phyloP scores from a whole-genome alignment of 1,140 invertebrate species.

The Caenorhabditis inopinata region DNA sequence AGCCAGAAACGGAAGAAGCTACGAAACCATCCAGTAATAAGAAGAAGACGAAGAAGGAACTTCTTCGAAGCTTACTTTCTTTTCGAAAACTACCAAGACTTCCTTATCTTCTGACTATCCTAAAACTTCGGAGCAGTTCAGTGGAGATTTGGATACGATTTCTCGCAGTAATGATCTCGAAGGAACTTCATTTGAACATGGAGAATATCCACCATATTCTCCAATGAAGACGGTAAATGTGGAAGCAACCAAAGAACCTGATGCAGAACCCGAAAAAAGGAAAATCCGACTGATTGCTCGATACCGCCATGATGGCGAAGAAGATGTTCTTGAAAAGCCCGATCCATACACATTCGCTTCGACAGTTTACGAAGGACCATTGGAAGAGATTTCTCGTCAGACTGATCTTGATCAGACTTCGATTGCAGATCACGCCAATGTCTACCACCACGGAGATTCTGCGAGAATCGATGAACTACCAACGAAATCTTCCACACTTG shows the following conservation, averaged over 20 bases:
- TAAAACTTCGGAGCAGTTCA: neutral
- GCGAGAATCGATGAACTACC: neutral
- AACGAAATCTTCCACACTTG: neutral
- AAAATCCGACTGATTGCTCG: slow-evolving; percentile 15
- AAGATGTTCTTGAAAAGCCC: slow-evolving; percentile 53
- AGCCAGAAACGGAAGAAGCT: slow-evolving; percentile 52
- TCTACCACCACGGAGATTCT: neutral
- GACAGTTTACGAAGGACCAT: slow-evolving; percentile 39
- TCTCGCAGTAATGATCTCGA: neutral
- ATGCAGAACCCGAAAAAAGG: neutral
- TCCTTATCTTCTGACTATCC: neutral
- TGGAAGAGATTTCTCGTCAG: slow-evolving; percentile 37
- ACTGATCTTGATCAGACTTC: slow-evolving; percentile 16
- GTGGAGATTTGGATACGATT: neutral
- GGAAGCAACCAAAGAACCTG: too few relatives aligned
- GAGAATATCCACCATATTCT: neutral
- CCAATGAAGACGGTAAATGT: neutral
- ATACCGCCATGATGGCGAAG: slow-evolving; percentile 52
- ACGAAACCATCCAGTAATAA: slow-evolving; percentile 15
- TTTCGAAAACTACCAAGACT: neutral
- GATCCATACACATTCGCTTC: slow-evolving; percentile 6
- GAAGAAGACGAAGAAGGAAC: neutral
- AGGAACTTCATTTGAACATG: neutral
- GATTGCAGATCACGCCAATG: slow-evolving; percentile 26
- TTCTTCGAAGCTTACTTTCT: neutral